A percentile compares a stretch with the other conserved stretches of the same genome.
phyloP scores from a whole-genome alignment of 1,140 invertebrate species.

The Apis laboriosa region DNA sequence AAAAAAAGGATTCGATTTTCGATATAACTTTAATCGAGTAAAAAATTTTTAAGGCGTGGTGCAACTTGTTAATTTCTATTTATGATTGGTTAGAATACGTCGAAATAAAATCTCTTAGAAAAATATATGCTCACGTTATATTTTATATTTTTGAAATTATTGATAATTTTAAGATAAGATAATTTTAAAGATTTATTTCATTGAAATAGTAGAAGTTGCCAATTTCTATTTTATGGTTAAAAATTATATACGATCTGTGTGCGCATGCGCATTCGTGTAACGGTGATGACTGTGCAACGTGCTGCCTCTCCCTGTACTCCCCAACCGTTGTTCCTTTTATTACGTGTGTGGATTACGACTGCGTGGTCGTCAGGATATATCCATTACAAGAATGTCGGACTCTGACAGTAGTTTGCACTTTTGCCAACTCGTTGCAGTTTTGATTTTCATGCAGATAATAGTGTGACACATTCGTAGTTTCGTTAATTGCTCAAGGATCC shows the following conservation, averaged over 20 bases:
- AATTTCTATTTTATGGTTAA: slow-evolving; percentile 33
- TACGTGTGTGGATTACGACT: slow-evolving; percentile 58
- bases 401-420: slow-evolving; percentile 55
- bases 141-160: neutral
- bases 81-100: neutral
- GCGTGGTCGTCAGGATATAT: slow-evolving; percentile 56
- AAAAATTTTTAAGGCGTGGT: neutral
- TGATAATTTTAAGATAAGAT: neutral
- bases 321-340: slow-evolving; percentile 55
- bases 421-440: slow-evolving; percentile 49
- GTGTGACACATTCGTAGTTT: neutral
- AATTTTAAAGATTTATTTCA: neutral
- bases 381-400: slow-evolving; percentile 58
- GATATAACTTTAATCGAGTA: neutral
- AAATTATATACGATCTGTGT: slow-evolving; percentile 18
- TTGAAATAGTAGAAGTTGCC: neutral
- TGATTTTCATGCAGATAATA: slow-evolving; percentile 51
- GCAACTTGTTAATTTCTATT: slow-evolving; percentile 4
- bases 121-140: neutral
- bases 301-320: slow-evolving; percentile 34
- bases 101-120: neutral
- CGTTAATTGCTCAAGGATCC: neutral
- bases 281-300: slow-evolving; percentile 53
- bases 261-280: slow-evolving; percentile 51
- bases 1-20: neutral